A percentile compares a stretch with the other conserved stretches of the same genome.
phyloP scores from a whole-genome alignment of 1,140 invertebrate genomes.

The Macrobrachium nipponense region DNA sequence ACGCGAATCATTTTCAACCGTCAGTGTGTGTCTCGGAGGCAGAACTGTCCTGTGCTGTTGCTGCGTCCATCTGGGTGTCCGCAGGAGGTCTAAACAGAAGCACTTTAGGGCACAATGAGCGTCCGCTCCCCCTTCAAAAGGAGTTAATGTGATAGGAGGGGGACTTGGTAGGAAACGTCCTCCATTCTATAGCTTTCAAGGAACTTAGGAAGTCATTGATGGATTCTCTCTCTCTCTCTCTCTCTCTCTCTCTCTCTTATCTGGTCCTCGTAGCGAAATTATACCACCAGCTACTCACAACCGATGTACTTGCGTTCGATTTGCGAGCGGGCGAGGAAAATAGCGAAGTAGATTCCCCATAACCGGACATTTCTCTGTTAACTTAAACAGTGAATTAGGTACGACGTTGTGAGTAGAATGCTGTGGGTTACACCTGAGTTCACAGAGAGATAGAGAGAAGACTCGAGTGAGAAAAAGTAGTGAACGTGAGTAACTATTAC shows the following conservation, averaged over 20 bases:
- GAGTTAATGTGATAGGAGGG: too few relatives aligned
- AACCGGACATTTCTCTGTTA: not conserved
- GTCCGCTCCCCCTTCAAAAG: too few relatives aligned
- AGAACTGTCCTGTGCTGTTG: too few relatives aligned
- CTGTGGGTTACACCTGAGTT: not conserved
- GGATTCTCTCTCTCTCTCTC: constrained; percentile 4
- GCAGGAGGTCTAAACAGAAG: too few relatives aligned
- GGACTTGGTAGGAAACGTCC: too few relatives aligned
- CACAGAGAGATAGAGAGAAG: constrained; percentile 9
- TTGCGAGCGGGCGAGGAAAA: not conserved
- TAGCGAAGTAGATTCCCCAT: not conserved
- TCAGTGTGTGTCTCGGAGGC: too few relatives aligned
- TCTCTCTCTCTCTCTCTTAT: not conserved
- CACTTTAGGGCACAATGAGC: too few relatives aligned
- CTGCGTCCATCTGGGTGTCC: too few relatives aligned
- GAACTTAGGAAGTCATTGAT: not conserved
- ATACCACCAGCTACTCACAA: too few relatives aligned
- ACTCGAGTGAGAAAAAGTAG: not conserved
- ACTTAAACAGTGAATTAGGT: not conserved
- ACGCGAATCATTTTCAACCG: too few relatives aligned
- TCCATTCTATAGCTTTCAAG: too few relatives aligned
- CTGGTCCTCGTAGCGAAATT: too few relatives aligned
- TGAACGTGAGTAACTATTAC: not conserved
- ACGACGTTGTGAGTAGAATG: not conserved
- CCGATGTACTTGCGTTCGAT: not conserved